Percentiles rank a stretch among this genome's conserved stretches.
phyloP scores from a whole-genome alignment of 2,888 invertebrate genomes.

The Mermis nigrescens region DNA sequence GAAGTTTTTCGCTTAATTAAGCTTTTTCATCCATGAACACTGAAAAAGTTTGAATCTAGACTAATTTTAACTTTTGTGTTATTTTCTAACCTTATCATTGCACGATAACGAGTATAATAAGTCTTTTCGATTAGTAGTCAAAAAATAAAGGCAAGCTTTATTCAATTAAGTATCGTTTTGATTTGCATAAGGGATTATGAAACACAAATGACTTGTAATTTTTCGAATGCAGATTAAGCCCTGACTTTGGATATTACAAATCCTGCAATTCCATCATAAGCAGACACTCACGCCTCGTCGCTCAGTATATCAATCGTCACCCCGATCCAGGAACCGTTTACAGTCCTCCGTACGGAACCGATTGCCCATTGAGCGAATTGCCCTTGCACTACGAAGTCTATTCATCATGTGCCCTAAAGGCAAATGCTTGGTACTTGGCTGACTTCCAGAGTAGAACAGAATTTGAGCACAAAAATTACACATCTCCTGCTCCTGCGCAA shows the following conservation, averaged over 20 bases:
- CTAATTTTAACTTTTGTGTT: no score
- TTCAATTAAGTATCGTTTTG: no score
- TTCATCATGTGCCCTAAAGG: background rate
- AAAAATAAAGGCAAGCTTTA: no score
- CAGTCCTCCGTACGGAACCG: background rate
- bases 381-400: background rate
- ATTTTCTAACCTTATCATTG: no score
- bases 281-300: background rate
- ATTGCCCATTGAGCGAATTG: background rate
- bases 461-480: background rate
- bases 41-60: no score
- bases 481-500: no score
- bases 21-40: no score
- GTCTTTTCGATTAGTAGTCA: no score
- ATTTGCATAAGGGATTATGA: no score
- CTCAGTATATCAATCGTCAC: background rate
- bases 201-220: no score
- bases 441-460: background rate
- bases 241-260: constrained; percentile 1
- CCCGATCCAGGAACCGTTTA: background rate
- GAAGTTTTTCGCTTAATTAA: no score
- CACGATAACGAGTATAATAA: no score
- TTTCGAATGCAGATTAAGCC: background rate
- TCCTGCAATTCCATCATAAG: background rate
- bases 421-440: background rate